phyloP scores from a whole-genome alignment of 2,888 invertebrate species.

The Philereme transversata region DNA sequence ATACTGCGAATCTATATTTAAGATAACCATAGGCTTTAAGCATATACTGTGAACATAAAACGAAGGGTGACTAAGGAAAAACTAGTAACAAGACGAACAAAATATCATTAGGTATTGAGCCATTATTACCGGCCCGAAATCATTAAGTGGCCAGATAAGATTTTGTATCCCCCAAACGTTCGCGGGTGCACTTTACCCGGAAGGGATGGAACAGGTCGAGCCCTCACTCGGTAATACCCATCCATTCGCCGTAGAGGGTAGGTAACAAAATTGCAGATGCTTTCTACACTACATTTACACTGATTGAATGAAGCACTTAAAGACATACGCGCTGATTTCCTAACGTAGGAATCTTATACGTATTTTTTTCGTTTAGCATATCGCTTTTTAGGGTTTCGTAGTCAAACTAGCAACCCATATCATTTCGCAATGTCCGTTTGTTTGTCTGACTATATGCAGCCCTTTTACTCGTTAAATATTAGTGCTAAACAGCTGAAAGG shows the following conservation, averaged over 20 bases:
- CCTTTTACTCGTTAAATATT: no score
- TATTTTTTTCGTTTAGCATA: neutral
- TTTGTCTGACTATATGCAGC: no score
- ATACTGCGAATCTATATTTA: no score
- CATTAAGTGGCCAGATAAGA: constrained; percentile 18
- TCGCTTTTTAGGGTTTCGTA: no score
- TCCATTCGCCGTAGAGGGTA: constrained; percentile 30
- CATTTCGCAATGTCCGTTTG: no score
- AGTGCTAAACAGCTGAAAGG: no score
- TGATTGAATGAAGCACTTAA: constrained; percentile 33
- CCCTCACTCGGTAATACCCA: constrained; percentile 37
- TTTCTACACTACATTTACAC: constrained; percentile 32
- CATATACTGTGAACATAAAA: no score
- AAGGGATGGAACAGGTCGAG: constrained; percentile 37
- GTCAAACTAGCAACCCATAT: no score
- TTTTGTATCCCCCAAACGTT: constrained; percentile 13
- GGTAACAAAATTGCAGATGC: constrained; percentile 32
- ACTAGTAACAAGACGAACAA: neutral
- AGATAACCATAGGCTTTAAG: no score
- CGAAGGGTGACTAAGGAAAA: no score
- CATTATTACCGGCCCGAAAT: constrained; percentile 17
- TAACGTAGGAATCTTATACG: constrained; percentile 15
- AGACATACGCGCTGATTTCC: constrained; percentile 21
- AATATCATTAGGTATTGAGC: constrained; percentile 5
- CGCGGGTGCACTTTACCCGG: constrained; percentile 32